Conservation (phyloP, 2,113 vertebrate genomes). For the Rhea pennata region DNA sequence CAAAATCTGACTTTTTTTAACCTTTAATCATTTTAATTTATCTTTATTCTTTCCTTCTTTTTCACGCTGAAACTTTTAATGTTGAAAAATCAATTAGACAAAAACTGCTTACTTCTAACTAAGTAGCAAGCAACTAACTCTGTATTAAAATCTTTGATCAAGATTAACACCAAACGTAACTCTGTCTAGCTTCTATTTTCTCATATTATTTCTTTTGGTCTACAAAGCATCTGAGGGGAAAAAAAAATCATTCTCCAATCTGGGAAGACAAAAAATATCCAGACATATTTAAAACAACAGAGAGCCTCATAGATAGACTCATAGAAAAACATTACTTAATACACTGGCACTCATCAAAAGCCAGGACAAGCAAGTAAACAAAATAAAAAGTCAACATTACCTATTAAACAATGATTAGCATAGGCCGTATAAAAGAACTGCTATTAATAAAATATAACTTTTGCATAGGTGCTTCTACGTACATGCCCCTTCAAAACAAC, state of each 20-base stretch:
- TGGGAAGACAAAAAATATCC: background rate
- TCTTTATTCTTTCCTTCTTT: background rate
- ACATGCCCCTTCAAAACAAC: background rate
- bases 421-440: background rate
- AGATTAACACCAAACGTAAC: background rate
- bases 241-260: background rate
- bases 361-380: background rate
- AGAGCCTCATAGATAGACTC: background rate
- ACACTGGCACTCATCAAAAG: background rate
- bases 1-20: too few species aligned
- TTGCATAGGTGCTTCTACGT: background rate
- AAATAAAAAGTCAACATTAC: background rate
- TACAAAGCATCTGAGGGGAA: background rate
- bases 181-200: background rate
- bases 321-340: background rate
- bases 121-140: background rate
- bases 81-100: background rate
- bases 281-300: background rate
- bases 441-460: background rate
- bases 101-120: background rate
- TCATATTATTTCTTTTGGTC: background rate
- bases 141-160: background rate
- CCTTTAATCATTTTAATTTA: background rate
- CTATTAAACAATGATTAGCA: background rate
- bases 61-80: background rate